Evolutionary conservation across 2,797 vertebrate genomes (phyloP).

Genomic region (Eulemur coronatus): DNA sequence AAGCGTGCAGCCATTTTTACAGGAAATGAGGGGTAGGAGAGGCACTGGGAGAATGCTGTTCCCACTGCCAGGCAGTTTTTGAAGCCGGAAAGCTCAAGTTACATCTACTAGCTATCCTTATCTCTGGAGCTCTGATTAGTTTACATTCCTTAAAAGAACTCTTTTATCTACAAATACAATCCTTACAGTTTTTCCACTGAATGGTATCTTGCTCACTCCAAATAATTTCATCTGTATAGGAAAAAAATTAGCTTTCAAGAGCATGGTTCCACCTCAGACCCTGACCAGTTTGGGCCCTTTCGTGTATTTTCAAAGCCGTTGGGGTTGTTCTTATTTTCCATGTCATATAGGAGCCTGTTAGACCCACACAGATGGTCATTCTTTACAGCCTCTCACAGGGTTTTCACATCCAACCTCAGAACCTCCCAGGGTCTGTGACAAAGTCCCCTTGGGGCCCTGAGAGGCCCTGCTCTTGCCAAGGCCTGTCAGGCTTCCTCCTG

Average conservation of each 20-base stretch:
- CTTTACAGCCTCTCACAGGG: neutral
- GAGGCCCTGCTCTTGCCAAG: neutral
- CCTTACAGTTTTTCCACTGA: neutral
- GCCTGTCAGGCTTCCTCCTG: neutral
- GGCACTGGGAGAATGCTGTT: neutral
- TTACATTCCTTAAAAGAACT: neutral
- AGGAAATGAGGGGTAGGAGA: neutral
- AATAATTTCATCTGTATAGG: neutral
- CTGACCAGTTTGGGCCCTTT: neutral
- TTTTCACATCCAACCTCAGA: neutral
- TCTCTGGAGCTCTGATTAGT: neutral
- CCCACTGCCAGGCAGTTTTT: slow-evolving; percentile 6
- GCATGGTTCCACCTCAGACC: neutral
- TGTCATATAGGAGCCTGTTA: neutral
- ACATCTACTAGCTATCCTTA: neutral
- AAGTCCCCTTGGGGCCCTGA: neutral
- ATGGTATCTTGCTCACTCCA: neutral
- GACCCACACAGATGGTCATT: neutral
- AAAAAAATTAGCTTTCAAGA: neutral
- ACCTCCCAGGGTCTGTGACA: neutral
- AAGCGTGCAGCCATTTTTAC: neutral
- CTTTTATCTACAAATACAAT: slow-evolving; percentile 25
- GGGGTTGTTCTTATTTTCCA: neutral
- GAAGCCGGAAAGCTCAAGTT: neutral
- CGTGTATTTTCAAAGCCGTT: neutral